Evolutionary conservation across 2,113 vertebrate genomes (phyloP).

Genomic region (Syrrhaptes paradoxus): DNA sequence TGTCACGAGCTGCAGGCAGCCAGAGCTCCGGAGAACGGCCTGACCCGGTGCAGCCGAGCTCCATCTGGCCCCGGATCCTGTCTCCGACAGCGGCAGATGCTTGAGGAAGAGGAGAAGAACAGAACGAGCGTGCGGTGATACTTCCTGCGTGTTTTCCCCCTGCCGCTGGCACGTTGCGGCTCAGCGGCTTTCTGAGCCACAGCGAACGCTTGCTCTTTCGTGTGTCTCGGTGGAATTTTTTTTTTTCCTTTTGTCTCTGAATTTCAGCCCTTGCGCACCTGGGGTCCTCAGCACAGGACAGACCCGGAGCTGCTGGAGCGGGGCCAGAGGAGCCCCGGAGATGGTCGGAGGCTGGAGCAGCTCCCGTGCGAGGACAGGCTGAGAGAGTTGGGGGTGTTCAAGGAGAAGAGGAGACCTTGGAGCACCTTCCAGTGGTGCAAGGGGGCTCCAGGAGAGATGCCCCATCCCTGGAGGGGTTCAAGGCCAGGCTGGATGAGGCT

Average conservation of each 20-base stretch:
- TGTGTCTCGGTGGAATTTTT: neutral
- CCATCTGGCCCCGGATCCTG: neutral
- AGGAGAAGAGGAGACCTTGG: too few relatives aligned
- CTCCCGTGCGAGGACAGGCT: too few relatives aligned
- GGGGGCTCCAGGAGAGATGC: too few relatives aligned
- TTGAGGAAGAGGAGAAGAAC: neutral
- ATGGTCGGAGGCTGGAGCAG: too few relatives aligned
- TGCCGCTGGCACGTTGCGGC: accelerated
- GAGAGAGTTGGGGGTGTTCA: too few relatives aligned
- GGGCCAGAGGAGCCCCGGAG: too few relatives aligned
- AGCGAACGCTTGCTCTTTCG: accelerated
- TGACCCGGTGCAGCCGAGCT: neutral
- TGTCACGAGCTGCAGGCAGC: neutral
- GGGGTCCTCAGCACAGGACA: too few relatives aligned
- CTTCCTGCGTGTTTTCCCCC: neutral
- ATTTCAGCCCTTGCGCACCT: neutral
- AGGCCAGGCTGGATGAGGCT: too few relatives aligned
- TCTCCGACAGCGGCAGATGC: neutral
- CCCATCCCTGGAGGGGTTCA: too few relatives aligned
- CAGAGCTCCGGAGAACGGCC: neutral
- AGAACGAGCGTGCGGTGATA: neutral
- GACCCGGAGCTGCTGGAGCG: too few relatives aligned
- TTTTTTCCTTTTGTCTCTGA: neutral
- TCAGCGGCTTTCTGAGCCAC: neutral
- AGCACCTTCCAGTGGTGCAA: too few relatives aligned